Evolutionary conservation across 2,113 vertebrate species (phyloP), one percentile per base, ranked within the genome.

Genomic region (Pithys albifrons): DNA sequence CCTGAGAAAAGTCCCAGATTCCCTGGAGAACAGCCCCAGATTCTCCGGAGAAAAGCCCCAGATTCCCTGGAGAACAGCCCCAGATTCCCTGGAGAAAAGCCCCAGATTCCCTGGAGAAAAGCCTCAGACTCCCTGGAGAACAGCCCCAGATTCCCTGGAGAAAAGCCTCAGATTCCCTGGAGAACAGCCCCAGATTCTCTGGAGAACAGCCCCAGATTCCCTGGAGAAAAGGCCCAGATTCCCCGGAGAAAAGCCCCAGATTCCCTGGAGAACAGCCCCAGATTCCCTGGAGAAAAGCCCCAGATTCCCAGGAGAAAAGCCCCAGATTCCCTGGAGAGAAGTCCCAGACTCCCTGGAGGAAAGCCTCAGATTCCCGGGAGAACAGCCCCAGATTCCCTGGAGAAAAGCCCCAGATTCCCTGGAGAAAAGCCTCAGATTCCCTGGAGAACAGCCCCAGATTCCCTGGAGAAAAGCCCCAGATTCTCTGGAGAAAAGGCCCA

Each of bases 31-130:
- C 82, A 74, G 52, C 2, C 33, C 22, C 3, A 0, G 4, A 37
- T 37, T 37, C 37, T 10, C 39, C 11, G 6, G 1, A 57, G 45
- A 1, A 51, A 88, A 55, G 19, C n/a, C 51, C 55, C 13, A 3
- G 13, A 75, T 62, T 64, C 57, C 82, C 45, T 10, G 6, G 1
- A 58, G 45, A 2, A 52, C 82, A 74, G 52, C 2, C 33, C 22
- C 3, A 0, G 4, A 37, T 37, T 37, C 37, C 39, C 39, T 41
- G n/a, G n/a, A n/a, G n/a, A n/a, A n/a, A n/a, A n/a, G n/a, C n/a
- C n/a, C n/a, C n/a, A 3, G 12, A 82, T 65, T 66, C 55, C 81
- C 43, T 13, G 6, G 1, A 57, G 45, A 1, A 51, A 88, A 55
- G 19, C n/a, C 51, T 51, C 13, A 3, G 13, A 75, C 58, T 64